A percentile compares a stretch with the other conserved stretches of the same genome.
phyloP scores from a whole-genome alignment of 1,140 invertebrate species.

The Dreissena rostriformis region DNA sequence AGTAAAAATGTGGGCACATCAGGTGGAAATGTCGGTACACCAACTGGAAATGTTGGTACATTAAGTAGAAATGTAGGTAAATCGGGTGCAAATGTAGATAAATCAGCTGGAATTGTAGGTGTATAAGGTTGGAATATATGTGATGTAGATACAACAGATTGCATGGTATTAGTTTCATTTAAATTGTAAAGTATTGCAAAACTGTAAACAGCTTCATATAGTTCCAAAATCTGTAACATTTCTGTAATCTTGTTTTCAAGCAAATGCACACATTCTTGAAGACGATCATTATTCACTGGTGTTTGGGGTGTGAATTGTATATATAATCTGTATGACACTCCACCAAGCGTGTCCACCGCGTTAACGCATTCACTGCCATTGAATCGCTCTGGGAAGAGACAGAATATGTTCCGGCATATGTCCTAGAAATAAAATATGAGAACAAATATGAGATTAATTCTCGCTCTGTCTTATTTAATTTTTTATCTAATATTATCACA shows the following conservation, averaged over 20 bases:
- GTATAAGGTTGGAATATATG: no score
- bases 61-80: no score
- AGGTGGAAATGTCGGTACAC: no score
- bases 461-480: background rate
- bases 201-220: background rate
- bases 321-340: conserved; percentile 11
- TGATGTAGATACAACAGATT: no score
- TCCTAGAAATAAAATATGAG: conserved; percentile 11
- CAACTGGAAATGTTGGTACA: no score
- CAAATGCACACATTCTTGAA: background rate
- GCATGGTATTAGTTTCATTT: no score
- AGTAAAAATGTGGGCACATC: no score
- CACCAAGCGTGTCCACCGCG: conserved; percentile 1
- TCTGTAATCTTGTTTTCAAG: background rate
- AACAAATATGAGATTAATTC: background rate
- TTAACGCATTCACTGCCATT: conserved; percentile 19
- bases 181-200: background rate
- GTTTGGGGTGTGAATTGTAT: conserved; percentile 8
- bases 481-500: background rate
- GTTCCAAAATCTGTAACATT: background rate
- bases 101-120: no score
- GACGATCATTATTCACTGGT: background rate
- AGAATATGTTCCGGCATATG: conserved; percentile 7
- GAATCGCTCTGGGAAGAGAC: conserved; percentile 19
- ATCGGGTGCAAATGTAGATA: no score